Base-by-base conservation (phyloP, 2,113 vertebrate genomes). In the Lamprotornis superbus region DNA sequence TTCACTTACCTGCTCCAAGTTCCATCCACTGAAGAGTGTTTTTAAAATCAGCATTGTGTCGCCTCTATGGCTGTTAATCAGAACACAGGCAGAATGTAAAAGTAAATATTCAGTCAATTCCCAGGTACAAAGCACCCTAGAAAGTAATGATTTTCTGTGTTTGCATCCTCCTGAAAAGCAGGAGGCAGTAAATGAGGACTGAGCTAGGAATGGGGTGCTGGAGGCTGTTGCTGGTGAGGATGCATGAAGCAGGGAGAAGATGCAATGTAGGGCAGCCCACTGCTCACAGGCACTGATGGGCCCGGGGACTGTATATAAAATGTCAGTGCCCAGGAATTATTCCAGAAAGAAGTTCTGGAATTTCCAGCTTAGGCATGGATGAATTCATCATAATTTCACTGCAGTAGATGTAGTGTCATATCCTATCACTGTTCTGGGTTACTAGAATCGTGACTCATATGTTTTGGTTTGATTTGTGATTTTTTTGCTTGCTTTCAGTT, bases 181-280 rank as follows among this genome's bases (percentile, higher is more conserved):
- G 70, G 81, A 78, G 93, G 76, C 25, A 81, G 37, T 86, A 84
- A 94, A 65, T 39, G 49, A 93, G 92, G 75, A 60, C 52, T 55
- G 87, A 75, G 67, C 78, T n/a, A 37, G 92, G 82, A 79, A 12
- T 9, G 25, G 63, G 81, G 27, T 67, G 60, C 33, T 96, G 94
- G 95, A 71, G 42, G 87, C 42, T 68, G 81, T 16, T 86, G 85
- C 56, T 84, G 80, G 35, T 94, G 94, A 56, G 77, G 89, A 60
- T 93, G 80, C 77, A 52, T 37, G 93, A 75, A 91, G 89, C 59
- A 90, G 84, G 81, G 91, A 44, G 88, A 93, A 39, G 84, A 56
- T 61, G 56, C 44, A 50, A 5, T 20, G 52, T 15, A 31, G 42
- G 69, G 30, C 87, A 94, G 37, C 42, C 37, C 53, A 46, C 71